Conservation (phyloP, 2,113 vertebrate species). For the Cryptomyrus ogoouensis region DNA sequence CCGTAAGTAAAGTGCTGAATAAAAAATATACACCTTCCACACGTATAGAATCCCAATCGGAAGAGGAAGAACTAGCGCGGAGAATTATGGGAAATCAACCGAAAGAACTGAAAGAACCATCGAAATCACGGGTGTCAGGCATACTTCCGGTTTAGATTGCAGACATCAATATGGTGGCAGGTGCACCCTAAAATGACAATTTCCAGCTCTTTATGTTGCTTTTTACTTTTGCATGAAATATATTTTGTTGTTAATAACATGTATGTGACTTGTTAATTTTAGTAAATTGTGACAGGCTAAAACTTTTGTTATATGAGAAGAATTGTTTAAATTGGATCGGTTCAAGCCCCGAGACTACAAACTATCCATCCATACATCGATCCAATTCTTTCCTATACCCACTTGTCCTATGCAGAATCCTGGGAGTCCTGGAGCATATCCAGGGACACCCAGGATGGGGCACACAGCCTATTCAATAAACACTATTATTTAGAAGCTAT, state of each 20-base stretch:
- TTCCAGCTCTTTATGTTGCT: background rate
- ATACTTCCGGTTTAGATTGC: background rate
- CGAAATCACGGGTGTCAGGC: background rate
- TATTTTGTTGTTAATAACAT: background rate
- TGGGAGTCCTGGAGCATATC: background rate
- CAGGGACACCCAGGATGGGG: background rate
- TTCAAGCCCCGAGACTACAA: background rate
- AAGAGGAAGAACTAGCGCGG: conserved; percentile 49
- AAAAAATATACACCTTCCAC: conserved; percentile 49
- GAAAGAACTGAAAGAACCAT: background rate
- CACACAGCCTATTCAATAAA: background rate
- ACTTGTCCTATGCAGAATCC: background rate
- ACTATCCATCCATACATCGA: background rate
- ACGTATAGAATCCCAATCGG: conserved; percentile 55
- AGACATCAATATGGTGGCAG: background rate
- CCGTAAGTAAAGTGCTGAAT: background rate
- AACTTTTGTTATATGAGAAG: background rate
- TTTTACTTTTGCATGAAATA: background rate
- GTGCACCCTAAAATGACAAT: background rate
- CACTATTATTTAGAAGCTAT: background rate
- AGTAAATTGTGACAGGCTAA: background rate
- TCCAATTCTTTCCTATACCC: too few species aligned
- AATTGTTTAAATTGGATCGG: background rate
- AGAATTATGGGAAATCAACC: background rate
- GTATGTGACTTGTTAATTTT: background rate